Evolutionary conservation across 2,888 invertebrate species (phyloP), one percentile per base, ranked within the genome.

Genomic region (Colostygia pectinataria): DNA sequence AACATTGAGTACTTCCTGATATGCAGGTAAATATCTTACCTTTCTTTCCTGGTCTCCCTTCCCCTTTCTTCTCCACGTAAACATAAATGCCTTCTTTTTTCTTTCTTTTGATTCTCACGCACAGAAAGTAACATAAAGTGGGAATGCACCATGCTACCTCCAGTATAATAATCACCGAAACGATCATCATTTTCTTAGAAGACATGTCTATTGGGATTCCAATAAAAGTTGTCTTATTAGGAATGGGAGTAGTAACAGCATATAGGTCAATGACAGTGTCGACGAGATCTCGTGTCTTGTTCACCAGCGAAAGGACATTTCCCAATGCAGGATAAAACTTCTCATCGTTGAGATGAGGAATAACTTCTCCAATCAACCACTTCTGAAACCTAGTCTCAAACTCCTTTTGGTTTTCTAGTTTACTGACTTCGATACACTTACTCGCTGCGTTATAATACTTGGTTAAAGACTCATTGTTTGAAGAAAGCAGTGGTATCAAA

Each of bases 311-410:
- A 0, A 92, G 70, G 1, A 92, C 81, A 53, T 85, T 85, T 2
- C 89, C 90, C 4, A 92, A 82, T 2, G 86, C 92, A 2, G 92
- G 80, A 62, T 94, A 94, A 60, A 93, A 87, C 48, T 90, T 84
- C 4, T 93, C 92, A 60, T 94, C 93, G 37, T 83, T 83, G 10
- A 94, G 80, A 65, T 91, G 93, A 0, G 91, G 91, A 5, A 86
- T 60, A 1, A 92, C 79, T 12, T 88, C 80, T n/a, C 69, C 65
- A 12, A 73, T 63, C 1, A 94, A 74, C 93, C 93, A 94, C 0
- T 72, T 57, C 54, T 90, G 91, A 28, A 93, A 88, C 48, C 86
- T 83, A 9, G 77, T 73, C 15, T 92, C 90, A 64, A 93, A 94
- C 10, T 77, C 72, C 0, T 67, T 59, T 5, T 86, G 60, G 10